Percentiles rank a stretch among this genome's conserved stretches.
Evolutionary conservation across 2,797 vertebrate species (phyloP).

Genomic region (Leontopithecus rosalia): DNA sequence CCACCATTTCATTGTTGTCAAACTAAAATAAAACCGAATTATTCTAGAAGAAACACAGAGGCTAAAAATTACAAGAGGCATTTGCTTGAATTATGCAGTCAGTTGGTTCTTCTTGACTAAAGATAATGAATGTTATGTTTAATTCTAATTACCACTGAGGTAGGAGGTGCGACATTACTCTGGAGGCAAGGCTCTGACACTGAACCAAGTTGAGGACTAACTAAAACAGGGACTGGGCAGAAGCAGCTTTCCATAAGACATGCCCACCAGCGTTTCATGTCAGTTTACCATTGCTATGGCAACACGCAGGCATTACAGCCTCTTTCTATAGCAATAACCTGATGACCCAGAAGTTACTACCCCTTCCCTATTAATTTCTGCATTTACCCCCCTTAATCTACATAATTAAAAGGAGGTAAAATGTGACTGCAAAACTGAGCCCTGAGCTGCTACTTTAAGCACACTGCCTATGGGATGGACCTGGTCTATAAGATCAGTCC

Average conservation of each 20-base stretch:
- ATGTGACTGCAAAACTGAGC: not conserved
- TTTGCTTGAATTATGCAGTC: not conserved
- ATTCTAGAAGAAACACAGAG: not conserved
- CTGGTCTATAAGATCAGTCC: not conserved
- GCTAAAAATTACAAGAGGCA: not conserved
- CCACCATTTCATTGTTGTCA: not conserved
- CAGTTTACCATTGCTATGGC: not conserved
- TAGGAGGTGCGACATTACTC: not conserved
- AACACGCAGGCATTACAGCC: not conserved
- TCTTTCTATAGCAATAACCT: not conserved
- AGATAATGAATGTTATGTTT: slow-evolving; percentile 4
- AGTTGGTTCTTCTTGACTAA: not conserved
- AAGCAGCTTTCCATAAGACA: not conserved
- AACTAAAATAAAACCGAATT: not conserved
- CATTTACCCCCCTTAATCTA: not conserved
- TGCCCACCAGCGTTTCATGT: not conserved
- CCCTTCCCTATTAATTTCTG: not conserved
- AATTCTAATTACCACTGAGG: not conserved
- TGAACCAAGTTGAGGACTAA: not conserved
- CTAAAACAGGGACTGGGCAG: not conserved
- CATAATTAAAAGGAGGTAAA: not conserved
- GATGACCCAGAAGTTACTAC: not conserved
- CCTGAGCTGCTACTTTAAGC: not conserved
- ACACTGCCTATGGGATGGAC: not conserved
- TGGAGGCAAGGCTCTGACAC: not conserved